Base-by-base conservation (phyloP, 2,888 invertebrate species). In the Galerucella nymphaeae region DNA sequence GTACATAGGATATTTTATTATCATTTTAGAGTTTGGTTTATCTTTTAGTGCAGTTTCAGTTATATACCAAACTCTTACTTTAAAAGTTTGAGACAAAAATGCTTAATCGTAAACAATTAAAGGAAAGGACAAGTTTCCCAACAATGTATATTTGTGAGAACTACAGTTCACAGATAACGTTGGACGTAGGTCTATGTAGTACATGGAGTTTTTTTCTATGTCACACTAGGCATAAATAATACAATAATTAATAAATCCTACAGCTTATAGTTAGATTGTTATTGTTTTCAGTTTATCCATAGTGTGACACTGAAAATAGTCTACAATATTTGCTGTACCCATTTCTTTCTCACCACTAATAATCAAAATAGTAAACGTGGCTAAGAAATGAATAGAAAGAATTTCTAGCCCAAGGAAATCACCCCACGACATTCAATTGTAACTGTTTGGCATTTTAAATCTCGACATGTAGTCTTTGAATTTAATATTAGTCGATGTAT, bases 401-500 rank as follows among this genome's bases (percentile, higher is more conserved):
- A 38, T 38, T 53, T 53, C 18, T 53, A 53, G 53, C 53, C 18
- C 18, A 53, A 53, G 53, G 18, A 16, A 53, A 53, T 16, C 16
- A 16, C 50, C 50, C 53, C 16, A 53, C 16, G 53, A 53, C 10
- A 53, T 53, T 53, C 18, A 18, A 18, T 53, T 53, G 18, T 53
- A 18, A 53, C 2, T 18, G 18, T 53, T 53, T 16, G 16, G 16
- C 11, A 62, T 42, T 66, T 57, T 13, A 57, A 55, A 57, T 57
- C 55, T 66, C 66, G 16, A 14, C 18, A 65, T 65, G 65, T 53
- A 65, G 50, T n/a, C 65, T 58, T 66, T 45, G 58, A 66, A 58
- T 66, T 58, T 58, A 20, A 58, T 30, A 58, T 23, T 41, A 20
- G 41, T 66, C 48, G 58, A 16, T 38, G 57, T 57, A 30, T 66